These are phyloP conservation scores for Carcharodon carcharias DNA, from an alignment of 2,797 vertebrate species.

Conservation along the genomic window DNA sequence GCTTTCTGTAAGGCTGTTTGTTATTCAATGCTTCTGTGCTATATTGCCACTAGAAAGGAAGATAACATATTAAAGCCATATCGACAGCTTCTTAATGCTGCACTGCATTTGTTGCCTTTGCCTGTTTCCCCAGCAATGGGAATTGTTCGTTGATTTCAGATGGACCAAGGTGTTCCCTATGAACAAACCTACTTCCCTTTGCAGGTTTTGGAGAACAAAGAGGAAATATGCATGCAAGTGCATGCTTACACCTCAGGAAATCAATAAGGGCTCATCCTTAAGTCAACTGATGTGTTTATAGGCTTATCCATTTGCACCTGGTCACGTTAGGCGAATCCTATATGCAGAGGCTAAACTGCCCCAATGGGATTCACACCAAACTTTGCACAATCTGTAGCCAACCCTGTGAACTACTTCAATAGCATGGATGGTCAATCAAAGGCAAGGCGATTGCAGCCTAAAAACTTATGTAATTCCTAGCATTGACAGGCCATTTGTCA, in stretches of 20 bases:
- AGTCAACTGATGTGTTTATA: background rate
- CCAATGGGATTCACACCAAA: background rate
- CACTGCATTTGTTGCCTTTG: background rate
- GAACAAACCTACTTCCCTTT: background rate
- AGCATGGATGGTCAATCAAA: background rate
- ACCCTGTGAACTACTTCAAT: background rate
- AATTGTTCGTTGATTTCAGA: background rate
- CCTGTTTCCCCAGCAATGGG: background rate
- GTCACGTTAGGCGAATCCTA: background rate
- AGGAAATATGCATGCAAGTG: background rate
- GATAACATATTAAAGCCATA: background rate
- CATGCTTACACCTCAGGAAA: background rate
- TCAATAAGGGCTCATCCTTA: background rate
- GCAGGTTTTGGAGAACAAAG: background rate
- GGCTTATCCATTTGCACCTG: constrained; percentile 1
- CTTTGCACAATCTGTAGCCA: background rate
- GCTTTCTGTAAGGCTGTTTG: background rate
- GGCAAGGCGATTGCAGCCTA: background rate
- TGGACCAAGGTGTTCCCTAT: background rate
- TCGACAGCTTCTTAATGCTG: background rate
- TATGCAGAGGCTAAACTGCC: background rate
- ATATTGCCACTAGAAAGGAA: background rate
- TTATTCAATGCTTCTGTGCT: background rate
- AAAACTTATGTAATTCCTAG: background rate
- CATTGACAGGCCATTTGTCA: background rate